These are phyloP conservation scores for Rhodophaea formosa DNA, from an alignment of 2,888 invertebrate genomes.

Conservation along the genomic window DNA sequence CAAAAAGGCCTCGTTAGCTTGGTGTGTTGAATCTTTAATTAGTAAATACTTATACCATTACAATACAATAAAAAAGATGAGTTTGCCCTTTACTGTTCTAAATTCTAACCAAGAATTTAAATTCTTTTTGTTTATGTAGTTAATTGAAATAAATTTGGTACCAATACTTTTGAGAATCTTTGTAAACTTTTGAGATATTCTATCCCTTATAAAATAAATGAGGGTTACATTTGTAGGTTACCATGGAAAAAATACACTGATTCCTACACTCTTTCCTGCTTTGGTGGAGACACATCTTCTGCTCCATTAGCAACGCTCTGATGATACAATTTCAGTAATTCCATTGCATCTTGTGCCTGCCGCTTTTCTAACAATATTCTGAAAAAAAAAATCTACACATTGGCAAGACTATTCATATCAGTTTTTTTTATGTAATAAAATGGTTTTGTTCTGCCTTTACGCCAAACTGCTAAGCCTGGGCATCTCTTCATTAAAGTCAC, in stretches of 20 bases:
- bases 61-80: neutral
- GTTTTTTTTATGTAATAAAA: no score
- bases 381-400: conserved; percentile 34
- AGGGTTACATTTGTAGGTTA: conserved; percentile 54
- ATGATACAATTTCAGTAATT: conserved; percentile 88
- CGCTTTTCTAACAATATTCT: conserved; percentile 90
- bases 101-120: neutral
- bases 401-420: no score
- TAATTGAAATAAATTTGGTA: neutral
- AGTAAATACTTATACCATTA: conserved; percentile 23
- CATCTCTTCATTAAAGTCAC: no score
- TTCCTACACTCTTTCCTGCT: conserved; percentile 69
- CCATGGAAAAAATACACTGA: conserved; percentile 27
- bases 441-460: no score
- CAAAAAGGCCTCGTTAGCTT: conserved; percentile 68
- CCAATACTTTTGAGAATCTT: conserved; percentile 33
- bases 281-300: conserved; percentile 72
- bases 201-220: conserved; percentile 66
- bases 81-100: neutral
- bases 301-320: conserved; percentile 77
- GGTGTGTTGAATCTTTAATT: conserved; percentile 47
- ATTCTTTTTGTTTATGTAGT: neutral
- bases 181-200: conserved; percentile 78
- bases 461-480: no score
- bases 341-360: conserved; percentile 93